Evolutionary conservation across 2,888 invertebrate species (phyloP), one percentile per base, ranked within the genome.

Genomic region (Limnephilus lunatus): DNA sequence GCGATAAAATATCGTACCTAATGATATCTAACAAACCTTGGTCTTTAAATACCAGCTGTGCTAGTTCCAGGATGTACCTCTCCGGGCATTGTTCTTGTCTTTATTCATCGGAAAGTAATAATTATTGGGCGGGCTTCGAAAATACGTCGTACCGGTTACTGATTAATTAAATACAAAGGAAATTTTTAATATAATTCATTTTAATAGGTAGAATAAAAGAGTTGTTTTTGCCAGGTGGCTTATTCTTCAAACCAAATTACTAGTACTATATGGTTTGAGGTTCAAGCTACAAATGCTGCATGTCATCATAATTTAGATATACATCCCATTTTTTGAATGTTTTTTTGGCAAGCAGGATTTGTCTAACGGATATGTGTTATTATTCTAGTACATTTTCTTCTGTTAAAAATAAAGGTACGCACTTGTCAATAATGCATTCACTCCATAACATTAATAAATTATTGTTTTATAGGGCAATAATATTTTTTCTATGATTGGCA

Each of bases 1-100:
- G 88, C 80, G 80, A 89, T 89, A 89, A 89, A 89, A 89, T 89
- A 89, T 89, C 68, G 31, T 89, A 80, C 88, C 80, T 89, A 89
- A 89, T 80, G 88, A 89, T 80, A 35, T 89, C 32, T 80, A 80
- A 80, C 80, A 89, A 68, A 80, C 88, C 88, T 89, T 81, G 32
- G 80, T 89, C 48, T 87, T 89, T 80, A 89, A 80, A 89, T 89
- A 89, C 88, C 88, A 89, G n/a, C 88, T 80, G 35, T 25, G n/a
- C 88, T 80, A 81, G 15, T 31, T 68, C 25, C 68, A 35, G 80
- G 88, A 68, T 89, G 81, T 68, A 80, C 88, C 19, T 31, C 81
- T 80, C 31, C 30, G 68, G 68, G 68, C 68, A 19, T 68, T 68
- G 68, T 35, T 80, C 35, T 32, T 80, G 12, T 89, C 80, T 80